Evolutionary conservation across 1,140 invertebrate genomes (phyloP).

Genomic region (Euborellia annulipes): DNA sequence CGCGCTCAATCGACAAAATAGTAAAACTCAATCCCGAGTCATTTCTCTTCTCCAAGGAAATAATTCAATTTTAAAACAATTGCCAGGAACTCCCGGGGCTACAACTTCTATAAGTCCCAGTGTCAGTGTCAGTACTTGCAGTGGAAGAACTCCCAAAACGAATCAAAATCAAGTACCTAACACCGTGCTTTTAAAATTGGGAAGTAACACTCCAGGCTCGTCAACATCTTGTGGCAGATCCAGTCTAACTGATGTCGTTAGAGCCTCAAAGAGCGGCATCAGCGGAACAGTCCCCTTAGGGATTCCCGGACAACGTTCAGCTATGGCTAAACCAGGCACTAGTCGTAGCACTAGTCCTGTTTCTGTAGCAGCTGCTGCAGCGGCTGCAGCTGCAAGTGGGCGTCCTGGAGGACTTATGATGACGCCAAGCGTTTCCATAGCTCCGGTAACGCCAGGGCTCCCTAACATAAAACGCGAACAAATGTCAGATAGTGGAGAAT

Average conservation of each 20-base stretch:
- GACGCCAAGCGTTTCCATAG: conserved; percentile 35
- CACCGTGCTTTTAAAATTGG: conserved; percentile 44
- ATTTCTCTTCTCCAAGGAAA: conserved; percentile 51
- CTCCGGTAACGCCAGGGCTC: conserved; percentile 28
- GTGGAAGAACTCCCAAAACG: no score
- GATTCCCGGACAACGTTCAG: no score
- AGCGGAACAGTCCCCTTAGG: no score
- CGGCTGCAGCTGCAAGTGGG: conserved; percentile 20
- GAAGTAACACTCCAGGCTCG: conserved; percentile 29
- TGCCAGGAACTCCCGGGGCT: conserved; percentile 14
- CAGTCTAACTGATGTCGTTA: neutral
- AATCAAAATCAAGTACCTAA: conserved; percentile 7
- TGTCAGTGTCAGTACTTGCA: no score
- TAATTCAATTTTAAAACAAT: conserved; percentile 32
- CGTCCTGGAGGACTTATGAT: conserved; percentile 22
- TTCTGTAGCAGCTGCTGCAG: conserved; percentile 9
- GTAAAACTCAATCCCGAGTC: conserved; percentile 46
- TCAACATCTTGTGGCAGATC: neutral
- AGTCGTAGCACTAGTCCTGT: neutral
- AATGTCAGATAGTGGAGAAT: conserved; percentile 20
- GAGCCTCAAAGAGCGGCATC: no score
- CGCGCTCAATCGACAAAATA: conserved; percentile 45
- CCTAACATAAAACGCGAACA: no score
- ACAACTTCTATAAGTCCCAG: neutral
- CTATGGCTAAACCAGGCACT: no score